Conservation (phyloP, 1,140 invertebrate species). For the Atta cephalotes region DNA sequence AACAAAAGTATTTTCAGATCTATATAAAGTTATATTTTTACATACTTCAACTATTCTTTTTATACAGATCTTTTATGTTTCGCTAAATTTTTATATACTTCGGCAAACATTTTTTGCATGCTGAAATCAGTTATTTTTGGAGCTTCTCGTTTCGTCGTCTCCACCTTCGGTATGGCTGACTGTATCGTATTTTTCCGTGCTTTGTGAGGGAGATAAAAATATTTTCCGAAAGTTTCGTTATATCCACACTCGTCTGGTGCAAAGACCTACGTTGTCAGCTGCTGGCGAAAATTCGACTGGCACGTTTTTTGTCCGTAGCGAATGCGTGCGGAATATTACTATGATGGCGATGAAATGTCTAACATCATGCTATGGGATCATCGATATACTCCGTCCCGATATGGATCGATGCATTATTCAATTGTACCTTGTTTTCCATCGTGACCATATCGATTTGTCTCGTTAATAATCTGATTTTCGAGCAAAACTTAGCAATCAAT, state of each 20-base stretch:
- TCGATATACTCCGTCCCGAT: slow-evolving; percentile 62
- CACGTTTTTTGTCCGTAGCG: background rate
- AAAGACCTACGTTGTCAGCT: background rate
- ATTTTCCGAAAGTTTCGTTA: slow-evolving; percentile 49
- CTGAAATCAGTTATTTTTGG: slow-evolving; percentile 73
- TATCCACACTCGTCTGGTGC: background rate
- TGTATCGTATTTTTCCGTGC: slow-evolving; percentile 52
- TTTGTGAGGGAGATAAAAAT: slow-evolving; percentile 48
- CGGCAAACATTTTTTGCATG: too few relatives aligned
- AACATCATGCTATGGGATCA: slow-evolving; percentile 47
- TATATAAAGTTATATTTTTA: too few relatives aligned
- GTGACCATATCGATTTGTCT: slow-evolving; percentile 16
- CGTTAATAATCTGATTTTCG: background rate
- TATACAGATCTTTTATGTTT: too few relatives aligned
- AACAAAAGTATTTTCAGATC: too few relatives aligned
- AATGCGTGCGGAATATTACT: slow-evolving; percentile 58
- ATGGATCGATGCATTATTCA: slow-evolving; percentile 66
- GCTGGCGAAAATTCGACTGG: background rate
- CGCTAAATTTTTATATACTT: too few relatives aligned
- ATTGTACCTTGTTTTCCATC: slow-evolving; percentile 33
- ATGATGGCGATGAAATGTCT: slow-evolving; percentile 17
- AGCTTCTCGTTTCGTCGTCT: slow-evolving; percentile 37
- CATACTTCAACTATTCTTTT: too few relatives aligned
- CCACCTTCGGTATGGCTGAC: slow-evolving; percentile 11
- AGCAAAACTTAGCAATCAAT: background rate